Evolutionary conservation across 2,888 invertebrate genomes (phyloP).

Genomic region (Deilephila elpenor): DNA sequence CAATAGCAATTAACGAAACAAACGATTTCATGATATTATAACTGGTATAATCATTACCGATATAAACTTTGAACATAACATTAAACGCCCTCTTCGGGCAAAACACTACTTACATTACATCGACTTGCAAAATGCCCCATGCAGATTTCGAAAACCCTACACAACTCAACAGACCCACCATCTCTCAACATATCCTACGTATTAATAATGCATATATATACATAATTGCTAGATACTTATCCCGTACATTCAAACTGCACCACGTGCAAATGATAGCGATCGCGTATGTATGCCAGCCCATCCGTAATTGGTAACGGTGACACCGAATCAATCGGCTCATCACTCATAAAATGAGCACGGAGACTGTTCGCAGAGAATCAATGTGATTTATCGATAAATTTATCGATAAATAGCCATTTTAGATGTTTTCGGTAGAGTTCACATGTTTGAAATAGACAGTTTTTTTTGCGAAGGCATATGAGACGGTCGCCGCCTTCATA

Average conservation of each 20-base stretch:
- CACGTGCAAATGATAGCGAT: constrained; percentile 4
- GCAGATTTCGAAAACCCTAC: background rate
- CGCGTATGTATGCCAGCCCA: constrained; percentile 4
- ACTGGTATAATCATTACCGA: too few relatives aligned
- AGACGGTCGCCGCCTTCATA: too few relatives aligned
- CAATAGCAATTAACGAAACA: too few relatives aligned
- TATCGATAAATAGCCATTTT: background rate
- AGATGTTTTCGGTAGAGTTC: too few relatives aligned
- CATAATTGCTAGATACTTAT: background rate
- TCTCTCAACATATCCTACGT: background rate
- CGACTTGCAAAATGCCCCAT: too few relatives aligned
- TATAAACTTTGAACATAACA: too few relatives aligned
- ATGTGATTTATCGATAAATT: background rate
- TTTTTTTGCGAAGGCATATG: too few relatives aligned
- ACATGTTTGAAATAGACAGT: too few relatives aligned
- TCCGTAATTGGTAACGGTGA: constrained; percentile 26
- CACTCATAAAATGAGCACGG: constrained; percentile 40
- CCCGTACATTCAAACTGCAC: background rate
- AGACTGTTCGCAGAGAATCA: background rate
- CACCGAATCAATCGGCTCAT: constrained; percentile 39
- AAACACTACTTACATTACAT: too few relatives aligned
- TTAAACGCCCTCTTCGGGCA: too few relatives aligned
- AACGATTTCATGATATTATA: too few relatives aligned
- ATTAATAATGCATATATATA: background rate
- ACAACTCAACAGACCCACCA: background rate